phyloP scores from a whole-genome alignment of 1,140 invertebrate species.

The Phymorhynchus buccinoides region DNA sequence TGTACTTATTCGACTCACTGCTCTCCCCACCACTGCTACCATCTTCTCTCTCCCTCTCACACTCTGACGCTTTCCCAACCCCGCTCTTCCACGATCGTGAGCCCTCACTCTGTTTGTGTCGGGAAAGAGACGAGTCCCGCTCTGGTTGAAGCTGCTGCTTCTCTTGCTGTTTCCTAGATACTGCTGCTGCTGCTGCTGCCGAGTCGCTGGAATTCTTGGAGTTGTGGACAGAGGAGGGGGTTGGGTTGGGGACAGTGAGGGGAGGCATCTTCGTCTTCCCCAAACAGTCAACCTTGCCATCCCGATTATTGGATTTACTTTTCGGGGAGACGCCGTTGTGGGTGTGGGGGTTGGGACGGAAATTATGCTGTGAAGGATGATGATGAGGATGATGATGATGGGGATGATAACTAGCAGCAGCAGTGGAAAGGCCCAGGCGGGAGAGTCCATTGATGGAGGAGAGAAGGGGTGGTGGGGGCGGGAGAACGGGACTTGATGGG shows the following conservation, averaged over 20 bases:
- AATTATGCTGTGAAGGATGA: neutral
- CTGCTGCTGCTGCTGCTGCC: too few relatives aligned
- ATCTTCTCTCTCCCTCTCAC: neutral
- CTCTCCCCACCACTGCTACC: slow-evolving; percentile 42
- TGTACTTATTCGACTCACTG: too few relatives aligned
- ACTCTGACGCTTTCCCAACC: neutral
- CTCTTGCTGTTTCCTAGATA: too few relatives aligned
- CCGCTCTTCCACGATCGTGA: slow-evolving; percentile 17
- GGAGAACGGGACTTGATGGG: slow-evolving; percentile 20
- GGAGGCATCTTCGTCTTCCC: neutral
- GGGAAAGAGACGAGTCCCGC: too few relatives aligned
- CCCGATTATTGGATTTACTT: neutral
- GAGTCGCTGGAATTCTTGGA: too few relatives aligned
- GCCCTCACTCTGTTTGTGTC: neutral
- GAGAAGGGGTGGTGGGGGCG: neutral
- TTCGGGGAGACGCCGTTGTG: neutral
- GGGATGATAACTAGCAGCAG: slow-evolving; percentile 16
- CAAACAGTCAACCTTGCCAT: neutral
- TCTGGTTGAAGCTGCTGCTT: too few relatives aligned
- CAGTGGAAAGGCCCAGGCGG: slow-evolving; percentile 14
- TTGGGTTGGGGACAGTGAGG: neutral
- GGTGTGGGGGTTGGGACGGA: neutral
- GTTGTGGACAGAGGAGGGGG: too few relatives aligned
- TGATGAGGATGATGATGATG: slow-evolving; percentile 14
- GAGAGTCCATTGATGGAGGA: slow-evolving; percentile 16